Base-by-base conservation (phyloP, 2,113 vertebrate species). In the Trachemys scripta region DNA sequence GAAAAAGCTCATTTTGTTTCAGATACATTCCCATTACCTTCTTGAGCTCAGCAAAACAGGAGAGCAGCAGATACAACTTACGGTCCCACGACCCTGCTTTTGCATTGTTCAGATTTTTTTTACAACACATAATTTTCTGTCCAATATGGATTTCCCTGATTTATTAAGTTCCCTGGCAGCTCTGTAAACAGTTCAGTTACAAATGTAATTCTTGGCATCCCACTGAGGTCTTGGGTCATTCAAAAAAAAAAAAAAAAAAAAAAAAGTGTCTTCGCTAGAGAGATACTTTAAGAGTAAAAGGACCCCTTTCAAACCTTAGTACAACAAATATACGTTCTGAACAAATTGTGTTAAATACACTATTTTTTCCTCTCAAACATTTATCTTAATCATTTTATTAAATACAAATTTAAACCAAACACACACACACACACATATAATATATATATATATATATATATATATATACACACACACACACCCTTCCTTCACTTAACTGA, bases 1-100 rank as follows among this genome's bases (percentile, higher is more conserved):
- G 88, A 96, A 96, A 98, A 97, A 97, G 95, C 95, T 96, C 95
- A 98, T 98, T 98, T 97, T 97, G 97, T 97, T 98, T 98, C 98
- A 97, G 95, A 96, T 96, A 49, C 85, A 97, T 98, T 99, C 98
- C 94, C 98, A 98, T 96, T 96, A 97, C 97, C 96, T 92, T 80
- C 10, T 96, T 90, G 62, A 95, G 45, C 80, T 86, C 76, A 91
- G 90, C 92, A 95, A 69, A 95, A 91, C 54, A 87, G 83, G 69
- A 97, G 81, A 72, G 35, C 92, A 94, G 89, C 42, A 96, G 85
- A 95, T 85, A 95, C 88, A 94, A 88, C 22, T 65, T 72, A 53
- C 82, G 94, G 96, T 95, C 93, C 91, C 94, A 96, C 49, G 19
- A 96, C 91, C 95, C 91, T 86, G 91, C 90, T 94, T 95, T 83